Evolutionary conservation across 2,888 invertebrate genomes (phyloP).

Genomic region (Amorpha juglandis): DNA sequence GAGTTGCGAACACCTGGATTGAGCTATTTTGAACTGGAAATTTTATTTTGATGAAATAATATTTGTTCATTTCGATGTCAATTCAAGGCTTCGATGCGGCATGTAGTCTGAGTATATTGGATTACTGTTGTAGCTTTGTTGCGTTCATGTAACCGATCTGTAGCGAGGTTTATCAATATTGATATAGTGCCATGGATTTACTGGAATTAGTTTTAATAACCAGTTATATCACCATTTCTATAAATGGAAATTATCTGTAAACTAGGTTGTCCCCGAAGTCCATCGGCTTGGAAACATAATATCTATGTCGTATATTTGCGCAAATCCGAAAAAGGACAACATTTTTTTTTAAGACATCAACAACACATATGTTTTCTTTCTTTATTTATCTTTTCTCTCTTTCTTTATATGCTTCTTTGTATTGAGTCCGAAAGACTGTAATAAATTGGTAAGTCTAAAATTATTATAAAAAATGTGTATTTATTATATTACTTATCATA

Average conservation of each 20-base stretch:
- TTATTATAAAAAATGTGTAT: no score
- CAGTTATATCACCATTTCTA: not conserved
- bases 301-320: no score
- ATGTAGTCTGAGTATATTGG: conserved; percentile 4
- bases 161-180: not conserved
- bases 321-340: no score
- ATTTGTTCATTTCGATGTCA: not conserved
- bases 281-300: no score
- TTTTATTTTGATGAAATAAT: not conserved
- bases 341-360: no score
- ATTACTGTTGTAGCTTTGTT: not conserved
- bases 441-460: not conserved
- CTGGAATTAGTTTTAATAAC: not conserved
- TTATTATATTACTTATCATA: no score
- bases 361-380: no score
- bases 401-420: not conserved
- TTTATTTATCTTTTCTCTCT: no score
- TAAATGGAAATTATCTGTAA: no score
- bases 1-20: conserved; percentile 54
- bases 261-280: no score
- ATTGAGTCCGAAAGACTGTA: not conserved
- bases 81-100: not conserved
- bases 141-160: not conserved
- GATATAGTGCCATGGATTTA: not conserved
- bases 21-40: conserved; percentile 2